Evolutionary conservation across 35 echinoderm and acorn worm species (phyloP), one percentile per base, ranked within the genome.

Genomic region (Hemicentrotus pulcherrimus): DNA sequence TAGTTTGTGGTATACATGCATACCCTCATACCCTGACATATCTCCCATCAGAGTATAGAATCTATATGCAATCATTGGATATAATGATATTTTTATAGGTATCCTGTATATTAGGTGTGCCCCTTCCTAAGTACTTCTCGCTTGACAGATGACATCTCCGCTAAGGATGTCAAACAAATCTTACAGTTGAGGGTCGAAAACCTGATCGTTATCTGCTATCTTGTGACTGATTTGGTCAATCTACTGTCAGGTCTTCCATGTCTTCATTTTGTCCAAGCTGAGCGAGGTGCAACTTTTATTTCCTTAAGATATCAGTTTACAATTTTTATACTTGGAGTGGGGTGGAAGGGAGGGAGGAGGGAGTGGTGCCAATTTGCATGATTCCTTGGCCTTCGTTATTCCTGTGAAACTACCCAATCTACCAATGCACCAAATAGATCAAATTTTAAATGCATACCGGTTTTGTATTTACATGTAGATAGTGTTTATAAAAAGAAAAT

Each of bases 61-160:
- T 78, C 65, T 78, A 22, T 78, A 78, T 78, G 19, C 65, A 78
- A 78, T 78, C 65, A 78, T 78, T 78, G 18, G 65, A 22, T 78
- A 78, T 78, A 55, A 55, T 55, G 10, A 55, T 55, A 55, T 78
- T 78, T 78, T 78, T 78, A 78, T 78, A 78, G 65, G 65, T 78
- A 78, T 78, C 65, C 65, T 78, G 22, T 4, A 78, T n/a, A 28
- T 78, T 78, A 78, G 65, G 65, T 78, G 65, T 78, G 65, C 65
- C 65, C 65, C 65, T 78, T 78, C 65, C 65, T 78, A 78, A 28
- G 65, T 78, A 78, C 19, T 6, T 28, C 7, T 78, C 7, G 28
- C 65, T 28, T 78, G 65, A 78, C 65, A 78, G 65, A 78, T 78
- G 65, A 78, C 65, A 78, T 78, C 65, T 78, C 65, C 65, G 65